Evolutionary conservation across 2,113 vertebrate species (phyloP), one percentile per base, ranked within the genome.

Genomic region (Nymphicus hollandicus): DNA sequence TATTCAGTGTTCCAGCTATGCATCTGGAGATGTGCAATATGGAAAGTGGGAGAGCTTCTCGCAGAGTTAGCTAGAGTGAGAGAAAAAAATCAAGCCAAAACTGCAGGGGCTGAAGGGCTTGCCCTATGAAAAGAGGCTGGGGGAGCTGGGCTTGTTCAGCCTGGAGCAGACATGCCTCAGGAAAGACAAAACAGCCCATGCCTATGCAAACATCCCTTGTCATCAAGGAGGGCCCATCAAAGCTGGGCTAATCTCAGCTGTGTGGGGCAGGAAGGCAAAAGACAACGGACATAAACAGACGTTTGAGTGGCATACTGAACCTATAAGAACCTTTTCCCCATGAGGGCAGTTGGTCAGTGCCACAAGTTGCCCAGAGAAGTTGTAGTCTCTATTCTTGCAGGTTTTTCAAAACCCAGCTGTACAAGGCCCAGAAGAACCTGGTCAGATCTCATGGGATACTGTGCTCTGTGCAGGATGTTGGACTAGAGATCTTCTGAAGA

Each of bases 311-410:
- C 46, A 68, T 37, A 15, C 27, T 41, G 41, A 66, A 8, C 28
- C 17, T 49, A 1, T 11, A 33, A 84, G 29, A 84, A 74, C 3
- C 2, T 71, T 74, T 89, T 19, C 37, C 24, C 12, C 7, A 3
- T 1, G 1, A n/a, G 11, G 16, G 11, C 13, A 66, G 9, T 2
- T 11, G 3, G 29, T 3, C 28, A 80, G 23, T 20, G 17, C 29
- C 44, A 35, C 8, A 66, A 11, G 18, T 35, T 70, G 35, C 35
- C 33, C 23, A 13, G 28, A 65, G 12, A 56, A 35, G 15, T 17
- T 9, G 27, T 25, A 28, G 25, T 17, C 41, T 70, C 64, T 70
- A 16, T 46, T 78, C 37, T 53, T 80, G 28, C 5, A 71, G 22
- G 5, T 27, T 33, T 89, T 91, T 92, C 31, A 37, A 72, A 81